Evolutionary conservation across 2,797 vertebrate species (phyloP).

Genomic region (Oreochromis grahami): DNA sequence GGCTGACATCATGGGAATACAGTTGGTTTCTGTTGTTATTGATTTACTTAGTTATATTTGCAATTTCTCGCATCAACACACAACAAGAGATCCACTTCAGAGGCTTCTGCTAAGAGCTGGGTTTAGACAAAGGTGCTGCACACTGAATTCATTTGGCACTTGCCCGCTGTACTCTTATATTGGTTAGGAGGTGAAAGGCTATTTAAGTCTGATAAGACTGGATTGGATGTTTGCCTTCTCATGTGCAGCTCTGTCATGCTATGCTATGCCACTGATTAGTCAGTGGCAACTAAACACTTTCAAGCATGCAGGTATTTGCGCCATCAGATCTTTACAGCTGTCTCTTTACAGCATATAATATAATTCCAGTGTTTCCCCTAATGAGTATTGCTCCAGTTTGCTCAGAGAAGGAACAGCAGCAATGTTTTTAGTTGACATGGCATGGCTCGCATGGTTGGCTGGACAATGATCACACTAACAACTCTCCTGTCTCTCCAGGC

Average conservation of each 20-base stretch:
- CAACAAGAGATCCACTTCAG: not conserved
- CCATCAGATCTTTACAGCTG: not conserved
- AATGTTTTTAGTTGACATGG: not conserved
- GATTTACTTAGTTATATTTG: not conserved
- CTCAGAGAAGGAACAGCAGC: not conserved
- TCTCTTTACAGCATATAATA: not conserved
- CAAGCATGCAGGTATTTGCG: not conserved
- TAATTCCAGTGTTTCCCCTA: not conserved
- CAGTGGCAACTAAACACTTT: not conserved
- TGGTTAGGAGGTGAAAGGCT: not conserved
- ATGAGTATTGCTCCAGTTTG: not conserved
- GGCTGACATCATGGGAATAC: not conserved
- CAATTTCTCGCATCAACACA: not conserved
- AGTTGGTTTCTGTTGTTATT: not conserved
- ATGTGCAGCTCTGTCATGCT: not conserved
- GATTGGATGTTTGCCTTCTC: not conserved
- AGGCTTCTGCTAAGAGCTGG: not conserved
- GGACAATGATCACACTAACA: not conserved
- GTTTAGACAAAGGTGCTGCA: not conserved
- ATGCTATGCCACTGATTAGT: not conserved
- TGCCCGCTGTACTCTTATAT: not conserved
- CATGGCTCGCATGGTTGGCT: not conserved
- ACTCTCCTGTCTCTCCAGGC: constrained; percentile 79
- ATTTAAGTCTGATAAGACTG: not conserved
- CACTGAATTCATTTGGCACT: not conserved